Base-by-base conservation (phyloP, 2,888 invertebrate species). In the Colletes collaris region DNA sequence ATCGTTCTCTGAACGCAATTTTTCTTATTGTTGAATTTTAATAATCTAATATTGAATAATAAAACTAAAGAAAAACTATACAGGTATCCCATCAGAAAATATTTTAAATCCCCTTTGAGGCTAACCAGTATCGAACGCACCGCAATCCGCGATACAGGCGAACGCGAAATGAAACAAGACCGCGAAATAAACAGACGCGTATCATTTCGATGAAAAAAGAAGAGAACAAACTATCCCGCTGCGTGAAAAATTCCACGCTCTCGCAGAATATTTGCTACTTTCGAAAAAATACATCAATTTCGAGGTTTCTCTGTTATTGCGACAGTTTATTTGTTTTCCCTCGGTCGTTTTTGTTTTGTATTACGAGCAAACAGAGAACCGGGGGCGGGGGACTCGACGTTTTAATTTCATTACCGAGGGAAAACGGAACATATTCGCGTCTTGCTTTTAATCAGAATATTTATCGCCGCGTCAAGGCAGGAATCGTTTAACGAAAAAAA, bases 21-120 rank as follows among this genome's bases (percentile, higher is more conserved):
- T 27, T 27, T 27, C 27, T 27, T 27, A 27, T 27, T 27, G 27
- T 27, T 27, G 27, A 27, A 27, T 27, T 27, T 27, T 27, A 27
- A 27, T 27, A 27, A 27, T 27, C 27, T 27, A 27, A 27, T 27
- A 2, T 27, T 27, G 27, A 27, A 27, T 16, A 16, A 16, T 16
- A 16, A 16, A 16, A 16, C 16, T 16, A 16, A 16, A 16, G 16
- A 16, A 16, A 27, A 27, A 27, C 27, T 27, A 16, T 59, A 44
- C 16, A 16, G 16, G 44, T 6, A 6, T 49, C 5, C 5, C 55
- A 16, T 49, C 37, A 7, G 58, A 40, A 40, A 65, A 19, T 70
- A 63, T 62, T 63, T 63, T 3, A 46, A 35, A 49, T 37, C 35
- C 0, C 37, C 64, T 50, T 56, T 56, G 40, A 64, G 11, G 55